phyloP scores from a whole-genome alignment of 2,797 vertebrate species.

The Odontamblyopus rebecca region DNA sequence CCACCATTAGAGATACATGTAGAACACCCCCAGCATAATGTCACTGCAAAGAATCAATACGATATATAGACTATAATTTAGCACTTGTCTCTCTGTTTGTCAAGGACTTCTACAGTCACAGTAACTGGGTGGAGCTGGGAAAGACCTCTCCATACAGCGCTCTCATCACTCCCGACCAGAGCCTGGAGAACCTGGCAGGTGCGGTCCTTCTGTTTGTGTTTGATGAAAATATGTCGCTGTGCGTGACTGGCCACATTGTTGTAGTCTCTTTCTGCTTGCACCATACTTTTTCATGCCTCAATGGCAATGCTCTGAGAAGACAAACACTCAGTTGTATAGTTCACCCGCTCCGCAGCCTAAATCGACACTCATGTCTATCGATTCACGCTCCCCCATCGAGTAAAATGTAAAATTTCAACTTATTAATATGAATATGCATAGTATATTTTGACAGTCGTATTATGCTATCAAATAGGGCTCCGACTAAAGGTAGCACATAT shows the following conservation, averaged over 20 bases:
- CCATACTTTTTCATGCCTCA: neutral
- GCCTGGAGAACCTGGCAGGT: constrained; percentile 67
- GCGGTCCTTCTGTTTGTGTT: neutral
- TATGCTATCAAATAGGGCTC: too few relatives aligned
- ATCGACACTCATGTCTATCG: too few relatives aligned
- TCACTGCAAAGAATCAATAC: too few relatives aligned
- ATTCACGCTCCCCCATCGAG: too few relatives aligned
- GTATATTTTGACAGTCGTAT: too few relatives aligned
- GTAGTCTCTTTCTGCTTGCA: neutral
- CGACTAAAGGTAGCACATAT: too few relatives aligned
- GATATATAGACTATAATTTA: neutral
- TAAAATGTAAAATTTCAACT: too few relatives aligned
- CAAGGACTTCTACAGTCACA: constrained; percentile 78
- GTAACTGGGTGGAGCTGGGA: constrained; percentile 74
- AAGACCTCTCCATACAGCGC: constrained; percentile 46
- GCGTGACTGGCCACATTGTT: neutral
- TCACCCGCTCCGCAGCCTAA: too few relatives aligned
- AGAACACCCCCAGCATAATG: too few relatives aligned
- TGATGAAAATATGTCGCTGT: neutral
- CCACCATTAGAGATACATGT: too few relatives aligned
- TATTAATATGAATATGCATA: too few relatives aligned
- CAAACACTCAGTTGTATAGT: neutral
- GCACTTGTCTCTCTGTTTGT: neutral
- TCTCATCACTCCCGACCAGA: constrained; percentile 55
- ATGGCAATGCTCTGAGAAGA: neutral